Percentiles rank a stretch among this genome's conserved stretches.
Conservation (phyloP, 1,140 invertebrate species). For the Heterodera schachtii region DNA sequence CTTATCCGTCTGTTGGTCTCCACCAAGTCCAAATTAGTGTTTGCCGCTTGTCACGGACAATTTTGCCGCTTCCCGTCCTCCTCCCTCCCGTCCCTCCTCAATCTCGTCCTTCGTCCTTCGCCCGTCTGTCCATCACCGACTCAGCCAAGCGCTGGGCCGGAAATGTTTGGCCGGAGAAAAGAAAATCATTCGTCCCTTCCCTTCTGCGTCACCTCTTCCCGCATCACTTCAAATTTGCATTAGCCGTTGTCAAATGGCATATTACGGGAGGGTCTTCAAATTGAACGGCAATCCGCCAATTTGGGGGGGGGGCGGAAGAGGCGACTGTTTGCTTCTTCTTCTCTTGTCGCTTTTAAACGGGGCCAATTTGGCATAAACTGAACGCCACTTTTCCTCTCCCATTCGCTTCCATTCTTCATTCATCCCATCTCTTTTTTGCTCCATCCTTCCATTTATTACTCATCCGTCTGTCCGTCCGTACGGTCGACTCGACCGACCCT, state of each 20-base stretch:
- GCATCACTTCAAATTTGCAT: not conserved
- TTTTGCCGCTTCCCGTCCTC: not conserved
- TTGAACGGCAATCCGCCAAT: not conserved
- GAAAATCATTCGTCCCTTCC: not conserved
- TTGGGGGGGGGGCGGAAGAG: not conserved
- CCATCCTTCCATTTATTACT: not conserved
- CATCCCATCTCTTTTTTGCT: not conserved
- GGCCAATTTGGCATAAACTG: not conserved
- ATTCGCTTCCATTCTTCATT: not conserved
- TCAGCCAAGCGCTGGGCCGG: not conserved
- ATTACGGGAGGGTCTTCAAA: not conserved
- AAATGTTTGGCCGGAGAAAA: not conserved
- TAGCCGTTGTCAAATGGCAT: not conserved
- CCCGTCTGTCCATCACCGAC: not conserved
- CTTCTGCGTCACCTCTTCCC: not conserved
- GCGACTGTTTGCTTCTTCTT: not conserved
- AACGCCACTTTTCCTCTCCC: too few relatives aligned
- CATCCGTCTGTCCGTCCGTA: not conserved
- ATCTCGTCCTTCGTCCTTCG: not conserved
- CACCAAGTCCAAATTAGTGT: constrained; percentile 5
- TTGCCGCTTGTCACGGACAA: constrained; percentile 12
- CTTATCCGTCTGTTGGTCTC: not conserved
- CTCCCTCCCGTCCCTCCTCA: not conserved
- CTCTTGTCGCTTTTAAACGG: not conserved
- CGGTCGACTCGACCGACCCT: not conserved